A percentile compares a stretch with the other conserved stretches of the same genome.
phyloP scores from a whole-genome alignment of 2,797 vertebrate genomes.

The Lagorchestes hirsutus region DNA sequence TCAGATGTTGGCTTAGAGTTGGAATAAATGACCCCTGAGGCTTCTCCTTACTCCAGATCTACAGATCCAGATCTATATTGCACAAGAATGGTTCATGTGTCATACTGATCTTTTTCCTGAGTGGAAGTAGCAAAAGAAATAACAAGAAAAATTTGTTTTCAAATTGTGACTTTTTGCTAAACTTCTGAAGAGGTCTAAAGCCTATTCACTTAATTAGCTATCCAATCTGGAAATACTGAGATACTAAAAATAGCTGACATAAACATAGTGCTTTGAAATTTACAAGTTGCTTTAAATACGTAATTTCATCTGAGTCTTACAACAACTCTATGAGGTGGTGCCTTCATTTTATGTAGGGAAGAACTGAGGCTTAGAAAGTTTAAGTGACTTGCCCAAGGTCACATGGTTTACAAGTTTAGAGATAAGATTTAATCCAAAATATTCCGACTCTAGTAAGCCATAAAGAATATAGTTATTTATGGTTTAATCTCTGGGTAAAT shows the following conservation, averaged over 20 bases:
- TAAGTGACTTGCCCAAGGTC: too few species aligned
- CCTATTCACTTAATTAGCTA: slow-evolving; percentile 19
- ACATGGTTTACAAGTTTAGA: too few species aligned
- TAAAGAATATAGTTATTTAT: background rate
- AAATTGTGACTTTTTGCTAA: slow-evolving; percentile 10
- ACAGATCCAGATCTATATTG: too few species aligned
- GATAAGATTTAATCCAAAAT: background rate
- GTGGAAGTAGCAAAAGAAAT: slow-evolving; percentile 15
- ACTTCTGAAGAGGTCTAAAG: background rate
- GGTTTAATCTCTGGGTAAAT: background rate
- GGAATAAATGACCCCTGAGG: background rate
- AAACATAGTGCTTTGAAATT: background rate
- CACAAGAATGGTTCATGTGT: slow-evolving; percentile 11
- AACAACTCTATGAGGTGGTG: background rate
- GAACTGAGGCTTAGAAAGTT: too few species aligned
- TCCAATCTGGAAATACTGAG: background rate
- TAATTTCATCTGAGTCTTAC: background rate
- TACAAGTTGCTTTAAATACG: background rate
- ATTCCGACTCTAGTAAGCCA: background rate
- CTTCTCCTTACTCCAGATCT: background rate
- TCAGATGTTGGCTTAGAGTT: background rate
- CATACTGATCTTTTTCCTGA: slow-evolving; percentile 23
- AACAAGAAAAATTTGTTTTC: background rate
- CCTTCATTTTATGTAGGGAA: too few species aligned
- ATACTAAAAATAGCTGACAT: background rate